phyloP scores from a whole-genome alignment of 2,797 vertebrate genomes.

The Sebastes oblongus region DNA sequence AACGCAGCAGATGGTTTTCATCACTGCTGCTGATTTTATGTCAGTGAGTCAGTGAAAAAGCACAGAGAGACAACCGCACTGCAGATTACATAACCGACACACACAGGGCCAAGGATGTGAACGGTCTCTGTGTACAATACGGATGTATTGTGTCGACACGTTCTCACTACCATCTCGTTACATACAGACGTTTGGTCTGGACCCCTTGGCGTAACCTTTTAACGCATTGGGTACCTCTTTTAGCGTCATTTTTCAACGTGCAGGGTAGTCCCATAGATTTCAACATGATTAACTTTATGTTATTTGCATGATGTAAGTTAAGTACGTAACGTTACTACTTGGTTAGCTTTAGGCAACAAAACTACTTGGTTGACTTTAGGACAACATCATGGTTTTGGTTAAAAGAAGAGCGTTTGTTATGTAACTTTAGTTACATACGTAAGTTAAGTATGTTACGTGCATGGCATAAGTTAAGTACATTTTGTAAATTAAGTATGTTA shows the following conservation, averaged over 20 bases:
- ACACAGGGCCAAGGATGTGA: neutral
- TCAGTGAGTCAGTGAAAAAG: neutral
- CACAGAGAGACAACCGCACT: neutral
- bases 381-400: neutral
- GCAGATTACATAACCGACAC: conserved; percentile 27
- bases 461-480: neutral
- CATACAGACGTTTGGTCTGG: neutral
- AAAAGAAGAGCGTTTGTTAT: neutral
- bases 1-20: conserved; percentile 30
- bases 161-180: neutral
- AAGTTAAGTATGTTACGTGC: neutral
- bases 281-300: neutral
- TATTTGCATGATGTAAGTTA: neutral
- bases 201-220: neutral
- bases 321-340: neutral
- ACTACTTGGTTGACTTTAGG: neutral
- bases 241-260: neutral
- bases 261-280: neutral
- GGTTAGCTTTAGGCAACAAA: neutral
- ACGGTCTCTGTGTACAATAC: neutral
- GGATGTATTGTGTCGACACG: neutral
- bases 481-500: neutral
- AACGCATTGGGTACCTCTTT: neutral
- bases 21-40: conserved; percentile 28
- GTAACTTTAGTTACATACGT: neutral